Evolutionary conservation across 2,113 vertebrate species (phyloP).

Genomic region (Pionites leucogaster): DNA sequence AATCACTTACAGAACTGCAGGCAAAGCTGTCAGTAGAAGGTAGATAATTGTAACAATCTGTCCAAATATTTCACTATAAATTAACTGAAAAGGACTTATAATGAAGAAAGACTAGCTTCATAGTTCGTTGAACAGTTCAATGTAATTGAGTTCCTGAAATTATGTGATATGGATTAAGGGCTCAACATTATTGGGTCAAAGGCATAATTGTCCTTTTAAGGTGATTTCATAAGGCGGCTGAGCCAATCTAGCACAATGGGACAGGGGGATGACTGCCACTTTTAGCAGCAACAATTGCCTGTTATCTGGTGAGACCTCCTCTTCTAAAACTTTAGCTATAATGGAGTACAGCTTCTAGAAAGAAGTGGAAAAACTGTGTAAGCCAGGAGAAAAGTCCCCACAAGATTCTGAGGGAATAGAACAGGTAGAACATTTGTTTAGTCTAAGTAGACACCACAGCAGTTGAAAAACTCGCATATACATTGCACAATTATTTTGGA

Average conservation of each 20-base stretch:
- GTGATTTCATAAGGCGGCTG: neutral
- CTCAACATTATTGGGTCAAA: neutral
- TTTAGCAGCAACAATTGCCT: neutral
- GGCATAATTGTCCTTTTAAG: slow-evolving; percentile 13
- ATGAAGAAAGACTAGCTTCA: slow-evolving; percentile 10
- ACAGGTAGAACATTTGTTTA: neutral
- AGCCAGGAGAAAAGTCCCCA: neutral
- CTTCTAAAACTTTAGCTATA: neutral
- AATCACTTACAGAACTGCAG: neutral
- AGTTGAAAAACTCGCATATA: neutral
- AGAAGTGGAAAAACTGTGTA: neutral
- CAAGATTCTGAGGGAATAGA: neutral
- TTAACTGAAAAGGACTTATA: neutral
- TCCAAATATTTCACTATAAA: slow-evolving; percentile 40
- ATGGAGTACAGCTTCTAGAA: neutral
- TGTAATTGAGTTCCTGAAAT: neutral
- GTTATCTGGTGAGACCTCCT: neutral
- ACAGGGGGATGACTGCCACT: neutral
- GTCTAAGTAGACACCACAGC: neutral
- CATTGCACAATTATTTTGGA: neutral
- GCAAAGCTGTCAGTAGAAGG: neutral
- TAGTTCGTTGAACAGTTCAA: neutral
- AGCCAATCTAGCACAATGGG: neutral
- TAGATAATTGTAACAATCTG: slow-evolving; percentile 35
- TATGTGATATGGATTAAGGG: slow-evolving; percentile 7